phyloP scores from a whole-genome alignment of 2,888 invertebrate species.

The Rhagonycha fulva region DNA sequence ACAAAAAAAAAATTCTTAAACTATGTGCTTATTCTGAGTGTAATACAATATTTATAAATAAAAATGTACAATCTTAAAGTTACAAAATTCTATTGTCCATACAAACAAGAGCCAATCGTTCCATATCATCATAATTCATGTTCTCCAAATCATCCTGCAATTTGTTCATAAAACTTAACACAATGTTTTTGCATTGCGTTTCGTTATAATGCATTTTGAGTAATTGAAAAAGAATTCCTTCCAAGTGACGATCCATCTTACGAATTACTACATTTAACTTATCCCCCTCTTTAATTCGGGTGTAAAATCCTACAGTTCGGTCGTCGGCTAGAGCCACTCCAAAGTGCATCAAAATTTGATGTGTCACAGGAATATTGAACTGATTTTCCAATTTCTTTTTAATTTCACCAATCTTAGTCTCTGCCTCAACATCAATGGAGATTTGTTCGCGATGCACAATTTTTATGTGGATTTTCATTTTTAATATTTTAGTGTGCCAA shows the following conservation, averaged over 20 bases:
- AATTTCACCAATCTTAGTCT: conserved; percentile 67
- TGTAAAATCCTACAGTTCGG: conserved; percentile 70
- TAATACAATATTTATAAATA: not conserved
- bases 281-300: conserved; percentile 74
- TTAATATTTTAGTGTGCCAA: not conserved
- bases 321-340: conserved; percentile 76
- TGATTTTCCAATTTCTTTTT: conserved; percentile 69
- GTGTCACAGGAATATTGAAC: conserved; percentile 67
- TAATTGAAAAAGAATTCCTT: conserved; percentile 62
- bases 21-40: not conserved
- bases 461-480: conserved; percentile 75
- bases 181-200: conserved; percentile 64
- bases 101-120: conserved; percentile 53
- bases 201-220: conserved; percentile 68
- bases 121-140: conserved; percentile 54
- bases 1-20: not conserved
- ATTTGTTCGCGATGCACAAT: conserved; percentile 74
- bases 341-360: conserved; percentile 72
- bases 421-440: conserved; percentile 64
- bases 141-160: conserved; percentile 51
- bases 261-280: conserved; percentile 74
- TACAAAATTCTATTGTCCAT: conserved; percentile 40
- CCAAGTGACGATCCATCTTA: conserved; percentile 65
- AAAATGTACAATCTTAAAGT: not conserved
- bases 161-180: conserved; percentile 62